A percentile compares a stretch with the other conserved stretches of the same genome.
Conservation (phyloP, 1,140 invertebrate species). For the Physella acuta region DNA sequence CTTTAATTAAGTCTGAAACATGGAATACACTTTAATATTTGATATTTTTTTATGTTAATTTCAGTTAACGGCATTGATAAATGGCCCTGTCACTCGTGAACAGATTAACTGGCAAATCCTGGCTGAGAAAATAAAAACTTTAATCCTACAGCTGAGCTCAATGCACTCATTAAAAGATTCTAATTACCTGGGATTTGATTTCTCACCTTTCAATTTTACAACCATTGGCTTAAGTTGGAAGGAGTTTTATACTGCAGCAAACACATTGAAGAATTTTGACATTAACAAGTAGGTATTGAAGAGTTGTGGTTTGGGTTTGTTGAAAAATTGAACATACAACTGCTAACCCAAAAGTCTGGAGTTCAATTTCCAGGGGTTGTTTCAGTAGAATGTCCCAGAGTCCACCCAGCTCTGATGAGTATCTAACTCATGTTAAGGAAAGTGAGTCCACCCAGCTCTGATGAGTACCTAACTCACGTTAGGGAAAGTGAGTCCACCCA, state of each 20-base stretch:
- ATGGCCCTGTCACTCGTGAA: not conserved
- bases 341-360: too few species aligned
- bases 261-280: slow-evolving; percentile 20
- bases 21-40: not conserved
- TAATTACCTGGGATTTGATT: slow-evolving; percentile 15
- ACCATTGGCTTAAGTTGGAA: slow-evolving; percentile 30
- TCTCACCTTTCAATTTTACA: slow-evolving; percentile 30
- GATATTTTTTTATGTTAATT: not conserved
- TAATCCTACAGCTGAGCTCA: not conserved
- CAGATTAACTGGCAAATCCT: slow-evolving; percentile 27
- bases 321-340: too few species aligned
- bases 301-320: too few species aligned
- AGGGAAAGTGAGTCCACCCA: too few species aligned
- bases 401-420: too few species aligned
- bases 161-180: not conserved
- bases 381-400: too few species aligned
- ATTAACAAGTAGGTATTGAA: slow-evolving; percentile 22
- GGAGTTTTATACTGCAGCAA: slow-evolving; percentile 27
- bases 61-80: not conserved
- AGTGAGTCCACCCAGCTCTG: too few species aligned
- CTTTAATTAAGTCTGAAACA: too few species aligned
- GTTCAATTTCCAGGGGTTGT: too few species aligned
- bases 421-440: too few species aligned
- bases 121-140: slow-evolving; percentile 5
- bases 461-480: too few species aligned